Percentiles rank a stretch among this genome's conserved stretches.
These are phyloP conservation scores for Oncopeltus fasciatus DNA, from an alignment of 1,140 invertebrate genomes.

Conservation along the genomic window DNA sequence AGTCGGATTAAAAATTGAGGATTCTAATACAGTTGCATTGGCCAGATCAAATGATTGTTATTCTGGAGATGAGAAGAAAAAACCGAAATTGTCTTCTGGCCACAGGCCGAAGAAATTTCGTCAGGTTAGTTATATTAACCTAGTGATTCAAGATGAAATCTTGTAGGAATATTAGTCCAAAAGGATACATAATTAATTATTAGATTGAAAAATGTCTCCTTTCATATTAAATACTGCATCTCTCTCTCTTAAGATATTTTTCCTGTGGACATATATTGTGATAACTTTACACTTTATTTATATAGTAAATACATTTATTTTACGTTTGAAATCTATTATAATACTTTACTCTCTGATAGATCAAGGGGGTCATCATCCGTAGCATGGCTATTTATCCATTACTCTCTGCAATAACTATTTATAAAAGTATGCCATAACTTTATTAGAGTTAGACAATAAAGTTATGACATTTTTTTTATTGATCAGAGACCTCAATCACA, in stretches of 20 bases:
- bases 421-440: no score
- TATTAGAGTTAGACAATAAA: no score
- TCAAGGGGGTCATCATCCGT: no score
- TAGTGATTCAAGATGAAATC: no score
- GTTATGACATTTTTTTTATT: no score
- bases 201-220: not conserved
- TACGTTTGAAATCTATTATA: no score
- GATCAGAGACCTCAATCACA: no score
- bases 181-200: not conserved
- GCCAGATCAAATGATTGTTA: not conserved
- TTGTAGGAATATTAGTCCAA: no score
- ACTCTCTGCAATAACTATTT: no score
- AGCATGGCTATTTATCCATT: no score
- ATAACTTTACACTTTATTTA: not conserved
- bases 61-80: not conserved
- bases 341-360: no score
- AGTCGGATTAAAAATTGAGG: slow-evolving; percentile 3
- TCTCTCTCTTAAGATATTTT: not conserved
- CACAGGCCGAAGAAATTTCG: not conserved
- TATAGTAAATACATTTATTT: not conserved
- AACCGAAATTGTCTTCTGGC: not conserved
- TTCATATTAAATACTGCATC: not conserved
- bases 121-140: not conserved
- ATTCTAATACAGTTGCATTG: not conserved
- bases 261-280: not conserved